Conservation (phyloP, 2,888 invertebrate species). For the Imbricaverruca yamaguchii region DNA sequence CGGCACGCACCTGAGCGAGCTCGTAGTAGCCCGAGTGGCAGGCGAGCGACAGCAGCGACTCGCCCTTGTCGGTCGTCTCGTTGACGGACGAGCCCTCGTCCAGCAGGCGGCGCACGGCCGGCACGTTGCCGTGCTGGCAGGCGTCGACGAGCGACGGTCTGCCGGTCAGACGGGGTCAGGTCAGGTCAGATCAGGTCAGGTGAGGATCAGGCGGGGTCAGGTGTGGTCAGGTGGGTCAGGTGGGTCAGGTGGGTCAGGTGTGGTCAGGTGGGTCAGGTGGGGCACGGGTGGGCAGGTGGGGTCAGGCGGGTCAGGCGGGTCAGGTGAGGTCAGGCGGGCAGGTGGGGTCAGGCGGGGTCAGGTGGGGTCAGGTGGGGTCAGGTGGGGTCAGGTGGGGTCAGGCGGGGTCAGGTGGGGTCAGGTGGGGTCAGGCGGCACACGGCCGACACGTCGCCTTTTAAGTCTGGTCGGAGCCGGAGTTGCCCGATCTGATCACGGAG, state of each 20-base stretch:
- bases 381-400: no score
- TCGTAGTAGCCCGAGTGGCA: slow-evolving; percentile 97
- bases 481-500: no score
- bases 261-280: slow-evolving; percentile 64
- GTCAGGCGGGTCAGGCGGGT: slow-evolving; percentile 60
- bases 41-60: slow-evolving; percentile 88
- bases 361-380: no score
- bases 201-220: background rate
- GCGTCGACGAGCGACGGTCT: slow-evolving; percentile 74
- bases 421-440: no score
- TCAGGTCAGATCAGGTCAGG: background rate
- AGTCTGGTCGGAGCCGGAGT: no score
- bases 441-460: no score
- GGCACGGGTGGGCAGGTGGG: no score
- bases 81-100: slow-evolving; percentile 84
- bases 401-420: no score
- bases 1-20: slow-evolving; percentile 69
- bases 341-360: no score
- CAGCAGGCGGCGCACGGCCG: slow-evolving; percentile 66
- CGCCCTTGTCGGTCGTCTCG: slow-evolving; percentile 96
- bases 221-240: background rate
- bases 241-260: slow-evolving; percentile 42
- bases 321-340: no score
- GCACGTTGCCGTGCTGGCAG: slow-evolving; percentile 89
- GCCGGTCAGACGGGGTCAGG: slow-evolving; percentile 26